phyloP scores from a whole-genome alignment of 2,888 invertebrate genomes.

The Caprella mutica region DNA sequence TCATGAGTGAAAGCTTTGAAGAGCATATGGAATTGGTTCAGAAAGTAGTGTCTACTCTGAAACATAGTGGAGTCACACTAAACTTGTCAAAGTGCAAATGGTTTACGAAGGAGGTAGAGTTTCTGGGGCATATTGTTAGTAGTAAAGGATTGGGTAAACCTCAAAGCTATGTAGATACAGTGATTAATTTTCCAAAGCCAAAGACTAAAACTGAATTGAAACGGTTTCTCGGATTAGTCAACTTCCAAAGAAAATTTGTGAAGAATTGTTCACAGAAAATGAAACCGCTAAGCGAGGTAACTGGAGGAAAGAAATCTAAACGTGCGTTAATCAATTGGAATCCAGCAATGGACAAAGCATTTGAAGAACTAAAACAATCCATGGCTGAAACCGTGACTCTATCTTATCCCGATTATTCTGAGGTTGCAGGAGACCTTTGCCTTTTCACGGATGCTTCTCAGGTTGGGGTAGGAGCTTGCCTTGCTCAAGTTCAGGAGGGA shows the following conservation, averaged over 20 bases:
- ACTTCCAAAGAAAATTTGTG: neutral
- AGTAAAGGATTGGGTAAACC: neutral
- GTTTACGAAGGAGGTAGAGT: neutral
- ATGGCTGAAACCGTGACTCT: neutral
- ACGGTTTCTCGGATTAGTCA: neutral
- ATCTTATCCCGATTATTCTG: neutral
- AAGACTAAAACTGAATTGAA: neutral
- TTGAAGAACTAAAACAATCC: neutral
- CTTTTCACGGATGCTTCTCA: constrained; percentile 1
- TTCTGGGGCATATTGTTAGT: neutral
- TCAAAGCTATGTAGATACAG: neutral
- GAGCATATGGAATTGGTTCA: neutral
- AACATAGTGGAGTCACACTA: neutral
- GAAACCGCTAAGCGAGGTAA: neutral
- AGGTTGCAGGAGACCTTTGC: neutral
- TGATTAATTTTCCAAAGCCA: neutral
- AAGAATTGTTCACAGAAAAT: neutral
- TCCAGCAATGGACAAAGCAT: neutral
- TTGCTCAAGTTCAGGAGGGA: neutral
- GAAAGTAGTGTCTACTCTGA: neutral
- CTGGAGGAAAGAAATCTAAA: neutral
- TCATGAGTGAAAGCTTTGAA: neutral
- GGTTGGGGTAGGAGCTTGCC: neutral
- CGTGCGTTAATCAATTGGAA: neutral
- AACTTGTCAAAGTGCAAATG: neutral